Conservation (phyloP, 2,888 invertebrate genomes). For the Trachelus tabidus region DNA sequence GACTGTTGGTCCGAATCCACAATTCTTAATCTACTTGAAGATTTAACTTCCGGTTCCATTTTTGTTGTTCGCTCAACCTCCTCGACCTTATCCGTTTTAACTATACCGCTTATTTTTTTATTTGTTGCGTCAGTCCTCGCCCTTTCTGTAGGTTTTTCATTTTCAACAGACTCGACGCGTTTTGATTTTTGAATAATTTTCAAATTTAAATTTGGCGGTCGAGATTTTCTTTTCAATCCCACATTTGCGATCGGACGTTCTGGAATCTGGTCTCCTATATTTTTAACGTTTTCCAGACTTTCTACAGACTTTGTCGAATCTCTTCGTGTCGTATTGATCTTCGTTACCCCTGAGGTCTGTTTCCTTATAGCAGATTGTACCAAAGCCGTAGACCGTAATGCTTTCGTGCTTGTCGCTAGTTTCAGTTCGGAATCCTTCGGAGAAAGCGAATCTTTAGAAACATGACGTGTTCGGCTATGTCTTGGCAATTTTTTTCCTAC, state of each 20-base stretch:
- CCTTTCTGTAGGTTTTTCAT: neutral
- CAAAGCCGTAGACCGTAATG: neutral
- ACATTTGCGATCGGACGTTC: neutral
- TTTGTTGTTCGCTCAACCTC: neutral
- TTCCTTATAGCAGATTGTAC: neutral
- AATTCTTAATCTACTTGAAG: neutral
- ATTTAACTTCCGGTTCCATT: neutral
- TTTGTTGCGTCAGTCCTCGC: neutral
- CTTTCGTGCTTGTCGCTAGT: neutral
- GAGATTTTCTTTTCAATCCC: neutral
- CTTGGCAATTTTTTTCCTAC: neutral
- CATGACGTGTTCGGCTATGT: neutral
- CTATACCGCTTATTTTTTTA: neutral
- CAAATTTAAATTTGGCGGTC: neutral
- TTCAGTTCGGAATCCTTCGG: neutral
- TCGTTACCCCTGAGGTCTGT: constrained; percentile 18
- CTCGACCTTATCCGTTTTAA: neutral
- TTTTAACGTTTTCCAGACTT: neutral
- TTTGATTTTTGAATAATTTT: neutral
- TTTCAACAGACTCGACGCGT: neutral
- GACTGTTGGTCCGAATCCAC: neutral
- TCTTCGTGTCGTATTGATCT: constrained; percentile 19
- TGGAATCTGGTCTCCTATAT: neutral
- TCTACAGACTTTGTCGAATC: constrained; percentile 10
- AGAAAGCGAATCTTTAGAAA: neutral